Evolutionary conservation across 2,797 vertebrate genomes (phyloP).

Genomic region (Chromobotia macracanthus): DNA sequence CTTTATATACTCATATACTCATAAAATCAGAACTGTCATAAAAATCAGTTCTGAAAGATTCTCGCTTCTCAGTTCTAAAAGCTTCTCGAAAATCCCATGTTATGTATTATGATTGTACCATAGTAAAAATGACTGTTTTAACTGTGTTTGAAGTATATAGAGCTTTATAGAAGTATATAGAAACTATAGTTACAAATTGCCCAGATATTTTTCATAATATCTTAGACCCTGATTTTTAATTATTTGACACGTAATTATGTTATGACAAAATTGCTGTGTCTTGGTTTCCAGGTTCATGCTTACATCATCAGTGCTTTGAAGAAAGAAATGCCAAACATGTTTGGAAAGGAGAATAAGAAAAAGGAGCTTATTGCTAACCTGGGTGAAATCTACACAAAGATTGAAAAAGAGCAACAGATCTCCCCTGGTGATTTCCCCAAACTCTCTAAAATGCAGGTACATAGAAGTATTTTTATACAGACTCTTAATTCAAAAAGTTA

Average conservation of each 20-base stretch:
- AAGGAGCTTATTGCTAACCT: slow-evolving; percentile 88
- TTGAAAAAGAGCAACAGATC: slow-evolving; percentile 91
- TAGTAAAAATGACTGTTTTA: too few relatives aligned
- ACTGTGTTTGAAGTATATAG: too few relatives aligned
- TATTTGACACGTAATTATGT: background rate
- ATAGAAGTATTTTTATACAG: background rate
- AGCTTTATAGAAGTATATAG: too few relatives aligned
- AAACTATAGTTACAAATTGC: too few relatives aligned
- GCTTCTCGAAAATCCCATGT: too few relatives aligned
- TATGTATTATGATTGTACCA: too few relatives aligned
- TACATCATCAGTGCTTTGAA: slow-evolving; percentile 91
- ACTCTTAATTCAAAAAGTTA: background rate
- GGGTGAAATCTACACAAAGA: slow-evolving; percentile 85
- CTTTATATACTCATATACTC: too few relatives aligned
- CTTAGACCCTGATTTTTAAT: too few relatives aligned
- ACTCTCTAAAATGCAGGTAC: slow-evolving; percentile 91
- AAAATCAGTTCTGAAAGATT: too few relatives aligned
- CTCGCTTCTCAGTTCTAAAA: too few relatives aligned
- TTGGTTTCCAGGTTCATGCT: slow-evolving; percentile 84
- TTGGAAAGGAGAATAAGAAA: slow-evolving; percentile 93
- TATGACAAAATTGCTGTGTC: background rate
- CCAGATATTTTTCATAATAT: too few relatives aligned
- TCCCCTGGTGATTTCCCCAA: slow-evolving; percentile 91
- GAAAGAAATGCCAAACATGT: slow-evolving; percentile 91
- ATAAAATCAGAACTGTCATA: too few relatives aligned